Evolutionary conservation across 2,888 invertebrate species (phyloP).

Genomic region (Dryobota labecula): DNA sequence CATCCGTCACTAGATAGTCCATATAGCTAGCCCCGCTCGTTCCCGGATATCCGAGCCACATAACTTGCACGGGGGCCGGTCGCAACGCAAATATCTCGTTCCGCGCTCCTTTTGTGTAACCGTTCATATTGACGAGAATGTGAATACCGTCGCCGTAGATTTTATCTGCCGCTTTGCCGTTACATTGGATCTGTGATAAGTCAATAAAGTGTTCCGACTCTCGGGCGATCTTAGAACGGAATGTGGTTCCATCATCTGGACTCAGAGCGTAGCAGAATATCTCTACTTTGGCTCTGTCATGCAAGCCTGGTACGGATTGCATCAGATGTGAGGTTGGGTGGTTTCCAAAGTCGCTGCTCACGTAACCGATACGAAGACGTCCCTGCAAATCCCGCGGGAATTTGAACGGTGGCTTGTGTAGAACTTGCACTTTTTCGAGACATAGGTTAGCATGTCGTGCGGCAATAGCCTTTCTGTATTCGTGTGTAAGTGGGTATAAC

Average conservation of each 20-base stretch:
- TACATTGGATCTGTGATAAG: conserved; percentile 97
- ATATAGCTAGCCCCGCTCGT: conserved; percentile 99
- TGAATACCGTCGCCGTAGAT: conserved; percentile 99
- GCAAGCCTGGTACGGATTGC: conserved; percentile 99
- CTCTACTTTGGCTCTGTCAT: conserved; percentile 96
- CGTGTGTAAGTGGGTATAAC: conserved; percentile 99
- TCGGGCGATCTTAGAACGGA: conserved; percentile 98
- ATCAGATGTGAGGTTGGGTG: conserved; percentile 99
- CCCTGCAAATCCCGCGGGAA: conserved; percentile 93
- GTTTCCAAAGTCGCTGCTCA: conserved; percentile 99
- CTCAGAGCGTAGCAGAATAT: conserved; percentile 98
- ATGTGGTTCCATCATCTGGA: conserved; percentile 99
- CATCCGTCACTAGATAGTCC: conserved; percentile 99
- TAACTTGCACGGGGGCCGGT: conserved; percentile 99
- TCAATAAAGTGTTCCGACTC: conserved; percentile 99
- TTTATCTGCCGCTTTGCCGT: conserved; percentile 99
- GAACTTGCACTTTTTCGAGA: conserved; percentile 98
- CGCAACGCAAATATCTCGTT: conserved; percentile 99
- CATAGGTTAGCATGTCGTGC: conserved; percentile 99
- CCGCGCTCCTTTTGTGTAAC: conserved; percentile 99
- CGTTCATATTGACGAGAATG: conserved; percentile 99
- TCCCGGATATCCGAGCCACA: conserved; percentile 99
- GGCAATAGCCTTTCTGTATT: conserved; percentile 98
- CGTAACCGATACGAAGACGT: conserved; percentile 98
- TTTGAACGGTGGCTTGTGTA: conserved; percentile 97